Percentiles rank a stretch among this genome's conserved stretches.
Conservation (phyloP, 2,113 vertebrate genomes). For the Plectropomus leopardus region DNA sequence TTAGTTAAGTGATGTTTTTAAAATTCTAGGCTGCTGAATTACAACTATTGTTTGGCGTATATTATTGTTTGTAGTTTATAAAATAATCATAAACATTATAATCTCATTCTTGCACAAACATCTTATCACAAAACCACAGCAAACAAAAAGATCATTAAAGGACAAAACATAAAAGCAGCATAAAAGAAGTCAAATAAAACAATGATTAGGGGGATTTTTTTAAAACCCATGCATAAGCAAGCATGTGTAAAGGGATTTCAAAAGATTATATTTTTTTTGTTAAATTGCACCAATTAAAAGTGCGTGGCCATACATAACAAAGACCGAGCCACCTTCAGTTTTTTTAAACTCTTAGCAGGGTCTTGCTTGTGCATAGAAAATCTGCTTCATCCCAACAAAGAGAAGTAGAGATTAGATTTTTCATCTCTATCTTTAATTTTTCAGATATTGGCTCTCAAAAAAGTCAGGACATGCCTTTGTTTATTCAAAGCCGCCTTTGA, state of each 20-base stretch:
- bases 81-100: slow-evolving; percentile 60
- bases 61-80: slow-evolving; percentile 54
- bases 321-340: neutral
- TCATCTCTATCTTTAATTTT: slow-evolving; percentile 33
- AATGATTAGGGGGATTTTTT: slow-evolving; percentile 42
- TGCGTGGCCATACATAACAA: slow-evolving; percentile 2
- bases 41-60: slow-evolving; percentile 22
- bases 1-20: slow-evolving; percentile 26
- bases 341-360: neutral
- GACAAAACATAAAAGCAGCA: slow-evolving; percentile 56
- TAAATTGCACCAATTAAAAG: slow-evolving; percentile 35
- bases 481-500: slow-evolving; percentile 66
- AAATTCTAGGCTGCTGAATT: slow-evolving; percentile 19
- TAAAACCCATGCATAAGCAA: slow-evolving; percentile 45
- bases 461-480: slow-evolving; percentile 42
- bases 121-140: slow-evolving; percentile 66
- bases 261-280: slow-evolving; percentile 39
- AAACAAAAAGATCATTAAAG: slow-evolving; percentile 55
- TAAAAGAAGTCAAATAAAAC: slow-evolving; percentile 57
- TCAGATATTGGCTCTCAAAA: slow-evolving; percentile 22
- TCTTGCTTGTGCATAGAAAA: neutral
- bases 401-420: slow-evolving; percentile 4
- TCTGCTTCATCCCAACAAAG: slow-evolving; percentile 10
- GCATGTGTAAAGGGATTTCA: slow-evolving; percentile 48
- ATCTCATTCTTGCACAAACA: slow-evolving; percentile 62